Evolutionary conservation across 2,113 vertebrate genomes (phyloP), one percentile per base, ranked within the genome.

Genomic region (Argyrosomus japonicus): DNA sequence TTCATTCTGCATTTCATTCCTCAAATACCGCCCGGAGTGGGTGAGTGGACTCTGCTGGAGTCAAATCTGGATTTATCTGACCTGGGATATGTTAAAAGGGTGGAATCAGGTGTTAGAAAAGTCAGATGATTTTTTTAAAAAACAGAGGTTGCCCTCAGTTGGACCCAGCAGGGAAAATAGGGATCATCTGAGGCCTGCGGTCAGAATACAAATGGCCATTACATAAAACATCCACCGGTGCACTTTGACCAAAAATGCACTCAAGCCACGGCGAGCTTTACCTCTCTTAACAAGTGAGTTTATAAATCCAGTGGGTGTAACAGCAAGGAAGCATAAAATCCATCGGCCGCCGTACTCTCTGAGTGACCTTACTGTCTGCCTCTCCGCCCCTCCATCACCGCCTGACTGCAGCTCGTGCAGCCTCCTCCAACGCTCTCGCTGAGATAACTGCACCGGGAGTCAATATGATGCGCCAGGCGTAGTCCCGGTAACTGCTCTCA

Each of bases 241-340:
- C 83, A 67, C 85, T 89, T 86, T 92, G 87, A 87, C 84, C 89
- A 62, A 73, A 40, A 85, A 88, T 29, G 53, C 81, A 68, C 70
- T 81, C 57, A 48, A 74, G 75, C 75, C 79, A 54, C 75, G 48
- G 74, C 14, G 0, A 72, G 81, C 84, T 71, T 82, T 77, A 79
- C 74, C 82, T 75, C 81, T 75, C 79, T 77, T 81, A 84, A 83
- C 80, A 40, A 85, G 87, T 79, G 53, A 87, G 73, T 88, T 83
- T 82, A 84, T 89, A 86, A 88, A 86, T 86, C 86, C 81, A 77
- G 76, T 47, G 68, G 75, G 83, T 88, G 81, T 63, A 89, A 71
- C 86, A 79, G 82, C 79, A 81, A 87, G 92, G 83, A 83, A 79
- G 78, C 87, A 63, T 87, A 75, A 91, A 91, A 92, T 92, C 91